These are phyloP conservation scores for Muntiacus muntjak DNA, from an alignment of 2,113 vertebrate genomes.

Conservation along the genomic window DNA sequence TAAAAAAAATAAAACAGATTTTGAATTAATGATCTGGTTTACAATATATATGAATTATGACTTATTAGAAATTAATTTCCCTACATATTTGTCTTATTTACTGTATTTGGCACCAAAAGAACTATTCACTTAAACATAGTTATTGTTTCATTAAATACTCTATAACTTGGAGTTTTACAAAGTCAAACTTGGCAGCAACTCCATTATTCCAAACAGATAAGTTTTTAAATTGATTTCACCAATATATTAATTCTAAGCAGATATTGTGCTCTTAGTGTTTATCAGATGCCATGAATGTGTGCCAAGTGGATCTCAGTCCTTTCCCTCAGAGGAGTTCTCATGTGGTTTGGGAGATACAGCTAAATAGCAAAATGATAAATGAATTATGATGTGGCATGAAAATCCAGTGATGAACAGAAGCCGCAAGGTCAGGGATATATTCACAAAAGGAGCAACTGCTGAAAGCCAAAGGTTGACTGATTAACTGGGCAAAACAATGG, in stretches of 20 bases:
- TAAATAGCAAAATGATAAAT: not conserved
- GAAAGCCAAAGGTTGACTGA: not conserved
- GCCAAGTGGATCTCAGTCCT: not conserved
- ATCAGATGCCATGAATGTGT: not conserved
- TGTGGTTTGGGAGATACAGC: not conserved
- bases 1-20: not conserved
- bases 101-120: not conserved
- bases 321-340: not conserved
- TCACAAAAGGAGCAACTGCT: not conserved
- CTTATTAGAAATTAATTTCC: not conserved
- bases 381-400: not conserved
- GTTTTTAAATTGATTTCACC: not conserved
- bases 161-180: not conserved
- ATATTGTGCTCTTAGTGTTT: not conserved
- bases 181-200: not conserved
- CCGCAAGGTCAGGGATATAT: not conserved
- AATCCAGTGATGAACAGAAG: not conserved
- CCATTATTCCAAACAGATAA: not conserved
- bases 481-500: not conserved
- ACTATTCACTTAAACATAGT: not conserved
- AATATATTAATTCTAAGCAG: not conserved
- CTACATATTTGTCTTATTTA: not conserved
- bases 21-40: not conserved
- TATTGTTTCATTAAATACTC: not conserved
- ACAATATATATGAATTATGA: not conserved